Evolutionary conservation across 1,140 invertebrate genomes (phyloP).

Genomic region (Chymomyza costata): DNA sequence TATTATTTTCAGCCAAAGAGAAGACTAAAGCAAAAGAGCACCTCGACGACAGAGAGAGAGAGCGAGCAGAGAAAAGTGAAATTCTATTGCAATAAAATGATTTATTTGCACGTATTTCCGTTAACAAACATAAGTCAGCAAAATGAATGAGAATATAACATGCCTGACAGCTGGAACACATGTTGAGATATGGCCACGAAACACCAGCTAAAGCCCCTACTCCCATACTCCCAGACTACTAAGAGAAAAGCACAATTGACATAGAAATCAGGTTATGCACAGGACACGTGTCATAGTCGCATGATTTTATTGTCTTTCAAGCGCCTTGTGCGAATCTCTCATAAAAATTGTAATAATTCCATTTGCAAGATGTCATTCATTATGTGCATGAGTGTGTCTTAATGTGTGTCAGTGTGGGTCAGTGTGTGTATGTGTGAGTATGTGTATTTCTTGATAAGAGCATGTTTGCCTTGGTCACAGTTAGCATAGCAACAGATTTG

Average conservation of each 20-base stretch:
- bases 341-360: slow-evolving; percentile 69
- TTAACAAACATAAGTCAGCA: slow-evolving; percentile 1
- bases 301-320: slow-evolving; percentile 54
- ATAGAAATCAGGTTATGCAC: too few species aligned
- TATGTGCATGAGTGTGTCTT: slow-evolving; percentile 20
- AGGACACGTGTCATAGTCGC: too few species aligned
- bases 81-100: slow-evolving; percentile 72
- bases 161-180: slow-evolving; percentile 30
- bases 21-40: too few species aligned
- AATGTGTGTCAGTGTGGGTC: slow-evolving; percentile 34
- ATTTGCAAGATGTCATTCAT: slow-evolving; percentile 28
- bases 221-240: too few species aligned
- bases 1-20: too few species aligned
- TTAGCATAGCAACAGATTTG: slow-evolving; percentile 55
- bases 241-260: too few species aligned
- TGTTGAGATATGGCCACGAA: slow-evolving; percentile 40
- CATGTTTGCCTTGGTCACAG: slow-evolving; percentile 10
- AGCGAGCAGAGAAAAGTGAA: slow-evolving; percentile 13
- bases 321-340: slow-evolving; percentile 26
- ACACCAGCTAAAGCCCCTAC: neutral
- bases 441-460: slow-evolving; percentile 61
- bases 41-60: neutral
- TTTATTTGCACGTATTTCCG: slow-evolving; percentile 58
- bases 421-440: slow-evolving; percentile 31
- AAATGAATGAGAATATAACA: too few species aligned